These are phyloP conservation scores for Hirtodrosophila alboralis DNA, from an alignment of 2,888 invertebrate genomes.

Conservation along the genomic window DNA sequence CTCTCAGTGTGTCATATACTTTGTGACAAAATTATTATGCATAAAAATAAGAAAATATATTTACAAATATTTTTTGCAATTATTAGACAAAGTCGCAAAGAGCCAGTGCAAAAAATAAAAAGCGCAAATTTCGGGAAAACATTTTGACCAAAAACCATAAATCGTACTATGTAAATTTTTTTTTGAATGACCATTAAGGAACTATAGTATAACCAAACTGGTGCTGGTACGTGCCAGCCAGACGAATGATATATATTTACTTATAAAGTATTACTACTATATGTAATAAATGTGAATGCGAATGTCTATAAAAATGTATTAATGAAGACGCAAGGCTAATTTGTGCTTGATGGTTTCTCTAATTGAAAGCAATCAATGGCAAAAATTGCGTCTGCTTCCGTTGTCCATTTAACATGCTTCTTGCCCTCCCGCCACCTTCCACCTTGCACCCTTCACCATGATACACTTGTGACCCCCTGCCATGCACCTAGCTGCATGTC, in stretches of 20 bases:
- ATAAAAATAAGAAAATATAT: too few species aligned
- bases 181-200: too few species aligned
- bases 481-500: neutral
- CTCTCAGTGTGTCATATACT: too few species aligned
- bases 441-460: too few species aligned
- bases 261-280: too few species aligned
- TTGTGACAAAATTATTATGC: too few species aligned
- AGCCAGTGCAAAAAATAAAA: conserved; percentile 22
- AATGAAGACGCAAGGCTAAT: conserved; percentile 72
- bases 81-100: conserved; percentile 50
- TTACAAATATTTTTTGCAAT: conserved; percentile 46
- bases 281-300: conserved; percentile 38
- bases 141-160: conserved; percentile 49
- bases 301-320: conserved; percentile 71
- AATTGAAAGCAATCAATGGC: conserved; percentile 78
- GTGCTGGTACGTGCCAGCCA: too few species aligned
- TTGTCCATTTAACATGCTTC: conserved; percentile 17
- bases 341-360: conserved; percentile 74
- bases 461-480: too few species aligned
- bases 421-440: neutral
- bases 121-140: conserved; percentile 25
- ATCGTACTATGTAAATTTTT: conserved; percentile 37
- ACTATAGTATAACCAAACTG: too few species aligned
- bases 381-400: conserved; percentile 69
- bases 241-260: too few species aligned